Evolutionary conservation across 2,888 invertebrate genomes (phyloP).

Genomic region (Apamea crenata): DNA sequence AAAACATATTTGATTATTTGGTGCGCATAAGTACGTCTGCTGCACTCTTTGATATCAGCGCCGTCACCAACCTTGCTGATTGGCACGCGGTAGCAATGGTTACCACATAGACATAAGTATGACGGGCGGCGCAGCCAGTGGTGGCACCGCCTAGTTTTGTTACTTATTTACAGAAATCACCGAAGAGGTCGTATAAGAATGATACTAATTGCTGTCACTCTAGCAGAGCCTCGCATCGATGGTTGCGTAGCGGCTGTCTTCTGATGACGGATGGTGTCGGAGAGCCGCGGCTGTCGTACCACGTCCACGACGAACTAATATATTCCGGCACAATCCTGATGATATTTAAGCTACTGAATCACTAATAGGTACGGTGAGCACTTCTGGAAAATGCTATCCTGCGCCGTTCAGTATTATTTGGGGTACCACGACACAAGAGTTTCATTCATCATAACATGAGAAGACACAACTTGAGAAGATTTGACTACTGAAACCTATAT

Average conservation of each 20-base stretch:
- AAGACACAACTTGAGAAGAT: background rate
- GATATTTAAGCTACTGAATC: background rate
- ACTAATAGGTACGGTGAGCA: background rate
- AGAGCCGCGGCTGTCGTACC: too few species aligned
- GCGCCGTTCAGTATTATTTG: background rate
- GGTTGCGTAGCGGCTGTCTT: too few species aligned
- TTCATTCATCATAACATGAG: background rate
- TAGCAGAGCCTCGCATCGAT: background rate
- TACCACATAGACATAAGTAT: too few species aligned
- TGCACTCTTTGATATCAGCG: background rate
- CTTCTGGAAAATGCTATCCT: background rate
- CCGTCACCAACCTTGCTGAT: background rate
- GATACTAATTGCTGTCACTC: background rate
- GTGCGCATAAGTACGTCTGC: too few species aligned
- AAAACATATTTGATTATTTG: background rate
- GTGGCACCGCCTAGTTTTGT: background rate
- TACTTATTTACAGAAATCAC: background rate
- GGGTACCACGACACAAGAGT: background rate
- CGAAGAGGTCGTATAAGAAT: background rate
- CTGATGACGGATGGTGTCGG: too few species aligned
- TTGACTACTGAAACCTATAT: background rate
- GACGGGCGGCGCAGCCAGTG: too few species aligned
- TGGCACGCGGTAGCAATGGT: background rate
- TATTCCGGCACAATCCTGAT: background rate
- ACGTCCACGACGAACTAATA: too few species aligned